phyloP scores from a whole-genome alignment of 37 sponge, comb jelly and placozoan genomes.

The Mnemiopsis leidyi region DNA sequence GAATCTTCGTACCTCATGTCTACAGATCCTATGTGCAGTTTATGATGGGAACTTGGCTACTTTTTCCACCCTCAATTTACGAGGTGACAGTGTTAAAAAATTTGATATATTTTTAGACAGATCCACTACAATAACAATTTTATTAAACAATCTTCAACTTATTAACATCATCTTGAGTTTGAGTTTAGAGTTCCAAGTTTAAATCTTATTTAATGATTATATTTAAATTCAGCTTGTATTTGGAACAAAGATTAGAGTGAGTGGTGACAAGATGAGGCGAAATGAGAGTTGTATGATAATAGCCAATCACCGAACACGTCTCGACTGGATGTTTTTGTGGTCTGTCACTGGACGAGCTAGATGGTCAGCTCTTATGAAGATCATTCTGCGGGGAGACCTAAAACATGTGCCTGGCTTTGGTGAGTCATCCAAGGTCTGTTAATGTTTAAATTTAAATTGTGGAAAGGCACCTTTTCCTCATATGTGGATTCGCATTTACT shows the following conservation, averaged over 20 bases:
- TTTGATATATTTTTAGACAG: not conserved
- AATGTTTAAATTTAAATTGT: not conserved
- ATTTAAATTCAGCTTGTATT: slow-evolving; percentile 74
- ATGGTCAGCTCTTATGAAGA: slow-evolving; percentile 71
- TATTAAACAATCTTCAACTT: not conserved
- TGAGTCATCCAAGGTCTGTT: too few species aligned
- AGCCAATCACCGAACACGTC: slow-evolving; percentile 87
- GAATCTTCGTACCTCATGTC: not conserved
- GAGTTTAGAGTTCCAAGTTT: too few species aligned
- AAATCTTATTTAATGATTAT: not conserved
- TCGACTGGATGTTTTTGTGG: slow-evolving; percentile 94
- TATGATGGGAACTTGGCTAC: slow-evolving; percentile 62
- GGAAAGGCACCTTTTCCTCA: not conserved
- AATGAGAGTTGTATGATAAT: slow-evolving; percentile 80
- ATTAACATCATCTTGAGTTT: too few species aligned
- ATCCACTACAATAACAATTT: not conserved
- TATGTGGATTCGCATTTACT: not conserved
- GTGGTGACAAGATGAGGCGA: slow-evolving; percentile 72
- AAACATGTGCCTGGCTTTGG: slow-evolving; percentile 79
- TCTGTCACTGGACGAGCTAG: slow-evolving; percentile 40
- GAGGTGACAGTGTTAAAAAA: not conserved
- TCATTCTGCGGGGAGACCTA: slow-evolving; percentile 75
- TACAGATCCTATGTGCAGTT: slow-evolving; percentile 59
- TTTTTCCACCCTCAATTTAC: slow-evolving; percentile 35
- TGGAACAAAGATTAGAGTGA: slow-evolving; percentile 72